Evolutionary conservation across 2,888 invertebrate genomes (phyloP).

Genomic region (Tetrapedia diversipes): DNA sequence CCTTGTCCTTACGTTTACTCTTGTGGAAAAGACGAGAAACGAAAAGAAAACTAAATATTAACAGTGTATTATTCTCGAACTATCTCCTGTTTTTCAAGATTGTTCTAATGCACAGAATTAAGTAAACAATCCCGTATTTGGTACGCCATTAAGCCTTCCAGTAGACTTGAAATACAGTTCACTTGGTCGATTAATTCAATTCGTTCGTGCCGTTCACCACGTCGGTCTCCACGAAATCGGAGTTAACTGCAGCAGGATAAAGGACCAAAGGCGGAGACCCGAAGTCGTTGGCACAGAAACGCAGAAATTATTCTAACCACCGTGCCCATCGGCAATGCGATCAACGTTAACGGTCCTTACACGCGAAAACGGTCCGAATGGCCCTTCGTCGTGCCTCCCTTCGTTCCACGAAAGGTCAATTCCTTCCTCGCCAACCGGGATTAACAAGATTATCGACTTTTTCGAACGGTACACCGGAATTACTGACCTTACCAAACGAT

Average conservation of each 20-base stretch:
- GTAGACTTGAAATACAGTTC: slow-evolving; percentile 26
- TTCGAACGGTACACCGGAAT: neutral
- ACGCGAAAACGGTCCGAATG: slow-evolving; percentile 62
- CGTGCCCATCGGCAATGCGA: slow-evolving; percentile 60
- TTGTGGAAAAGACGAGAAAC: neutral
- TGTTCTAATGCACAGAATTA: neutral
- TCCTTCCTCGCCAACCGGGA: slow-evolving; percentile 38
- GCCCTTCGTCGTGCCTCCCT: slow-evolving; percentile 53
- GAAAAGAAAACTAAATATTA: too few relatives aligned
- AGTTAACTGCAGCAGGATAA: slow-evolving; percentile 59
- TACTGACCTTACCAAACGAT: neutral
- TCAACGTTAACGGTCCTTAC: slow-evolving; percentile 72
- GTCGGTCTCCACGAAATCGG: slow-evolving; percentile 45
- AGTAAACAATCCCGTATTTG: neutral
- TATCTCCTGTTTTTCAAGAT: neutral
- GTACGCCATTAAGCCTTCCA: neutral
- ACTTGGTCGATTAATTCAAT: slow-evolving; percentile 48
- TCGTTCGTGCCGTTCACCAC: slow-evolving; percentile 39
- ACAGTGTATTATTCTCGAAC: neutral
- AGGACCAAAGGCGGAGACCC: slow-evolving; percentile 52
- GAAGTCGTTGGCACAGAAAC: slow-evolving; percentile 63
- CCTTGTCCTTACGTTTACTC: neutral
- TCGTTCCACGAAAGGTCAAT: slow-evolving; percentile 61
- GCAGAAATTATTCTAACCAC: slow-evolving; percentile 68
- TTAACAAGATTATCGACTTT: slow-evolving; percentile 27